Base-by-base conservation (phyloP, 2,888 invertebrate genomes). In the Ochropleura leucogaster region DNA sequence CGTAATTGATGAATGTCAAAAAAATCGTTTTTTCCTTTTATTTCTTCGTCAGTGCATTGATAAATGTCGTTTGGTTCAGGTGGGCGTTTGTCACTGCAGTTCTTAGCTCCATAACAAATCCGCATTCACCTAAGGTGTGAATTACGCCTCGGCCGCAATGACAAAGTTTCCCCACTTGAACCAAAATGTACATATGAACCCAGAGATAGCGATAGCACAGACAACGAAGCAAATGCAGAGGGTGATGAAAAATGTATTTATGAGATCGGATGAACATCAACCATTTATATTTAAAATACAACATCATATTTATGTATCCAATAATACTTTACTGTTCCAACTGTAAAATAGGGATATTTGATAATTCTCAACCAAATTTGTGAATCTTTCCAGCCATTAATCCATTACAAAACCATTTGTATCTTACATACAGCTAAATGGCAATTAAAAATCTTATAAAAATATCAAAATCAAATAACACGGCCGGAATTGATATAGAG, bases 181-280 rank as follows among this genome's bases (percentile, higher is more conserved):
- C 30, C 30, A 30, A 30, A 30, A 30, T 30, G 30, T 30, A 30
- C 30, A 30, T 30, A 30, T 30, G 30, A 30, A 30, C 30, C 30
- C 30, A 30, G 3, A 30, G 20, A 12, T 68, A 20, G 12, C 40
- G 42, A 51, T 46, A 44, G 57, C 49, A 65, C 30, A 9, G 57
- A 59, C 44, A 46, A 53, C 18, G 51, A 67, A 14, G 14, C 7
- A 30, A 42, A 10, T 10, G 12, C 14, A 73, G 4, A 47, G 42
- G 20, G 9, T 9, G 16, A 65, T 76, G 14, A 60, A 51, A 74
- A 51, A 74, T 40, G 68, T n/a, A 46, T 68, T 14, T 42, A 59
- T 59, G 20, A 66, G 18, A 76, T n/a, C 18, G 40, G 14, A 42
- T 20, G n/a, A 76, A 75, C 47, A 18, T 66, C 8, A 16, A 42